These are phyloP conservation scores for Octomys mimax DNA, from an alignment of 2,797 vertebrate species.

Conservation along the genomic window DNA sequence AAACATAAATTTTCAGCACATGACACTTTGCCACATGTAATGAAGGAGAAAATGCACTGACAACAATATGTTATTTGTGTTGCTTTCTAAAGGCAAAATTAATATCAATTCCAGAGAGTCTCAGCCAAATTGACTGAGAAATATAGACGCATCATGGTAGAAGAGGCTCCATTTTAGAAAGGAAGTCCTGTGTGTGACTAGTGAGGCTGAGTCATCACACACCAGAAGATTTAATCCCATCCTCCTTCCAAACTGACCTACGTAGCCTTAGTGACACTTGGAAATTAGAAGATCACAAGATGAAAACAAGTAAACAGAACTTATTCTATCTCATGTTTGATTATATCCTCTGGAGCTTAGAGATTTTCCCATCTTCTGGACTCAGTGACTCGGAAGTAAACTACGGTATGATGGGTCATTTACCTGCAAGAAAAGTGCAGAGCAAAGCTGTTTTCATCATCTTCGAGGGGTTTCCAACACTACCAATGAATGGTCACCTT, in stretches of 20 bases:
- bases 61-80: background rate
- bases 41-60: background rate
- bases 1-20: background rate
- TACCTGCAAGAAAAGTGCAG: background rate
- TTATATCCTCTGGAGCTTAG: background rate
- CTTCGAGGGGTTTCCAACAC: background rate
- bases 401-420: background rate
- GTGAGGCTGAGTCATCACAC: background rate
- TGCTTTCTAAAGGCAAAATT: background rate
- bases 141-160: background rate
- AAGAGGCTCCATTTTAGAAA: background rate
- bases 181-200: background rate
- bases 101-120: background rate
- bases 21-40: background rate
- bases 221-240: background rate
- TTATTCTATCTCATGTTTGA: background rate
- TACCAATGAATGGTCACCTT: background rate
- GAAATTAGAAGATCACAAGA: background rate
- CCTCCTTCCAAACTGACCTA: background rate
- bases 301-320: background rate
- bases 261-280: background rate
- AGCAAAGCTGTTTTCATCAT: accelerated
- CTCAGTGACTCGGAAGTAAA: background rate
- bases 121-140: background rate
- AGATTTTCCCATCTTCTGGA: background rate